These are phyloP conservation scores for Chrysolophus pictus DNA, from an alignment of 2,797 vertebrate species.

Conservation along the genomic window DNA sequence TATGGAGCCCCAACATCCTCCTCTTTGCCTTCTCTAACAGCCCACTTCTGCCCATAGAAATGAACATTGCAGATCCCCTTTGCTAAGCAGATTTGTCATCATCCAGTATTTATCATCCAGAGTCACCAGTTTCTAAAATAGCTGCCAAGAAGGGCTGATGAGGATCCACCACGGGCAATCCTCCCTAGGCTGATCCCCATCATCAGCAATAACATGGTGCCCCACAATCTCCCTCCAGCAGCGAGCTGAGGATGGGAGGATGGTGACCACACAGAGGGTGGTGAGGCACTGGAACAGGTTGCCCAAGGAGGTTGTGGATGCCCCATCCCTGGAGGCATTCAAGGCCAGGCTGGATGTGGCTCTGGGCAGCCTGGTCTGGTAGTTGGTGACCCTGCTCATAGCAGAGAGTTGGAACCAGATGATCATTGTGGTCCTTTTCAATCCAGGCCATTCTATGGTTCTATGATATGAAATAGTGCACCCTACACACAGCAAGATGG, in stretches of 20 bases:
- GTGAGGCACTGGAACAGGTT: too few species aligned
- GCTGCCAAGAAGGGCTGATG: background rate
- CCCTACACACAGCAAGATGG: rapidly evolving
- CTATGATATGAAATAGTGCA: background rate
- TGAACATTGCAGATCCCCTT: rapidly evolving
- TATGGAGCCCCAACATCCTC: rapidly evolving
- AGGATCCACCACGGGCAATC: background rate
- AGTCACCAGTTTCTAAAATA: rapidly evolving
- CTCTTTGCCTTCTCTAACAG: rapidly evolving
- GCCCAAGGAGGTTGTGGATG: too few species aligned
- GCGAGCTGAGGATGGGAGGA: rapidly evolving
- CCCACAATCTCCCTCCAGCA: background rate
- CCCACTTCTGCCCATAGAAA: background rate
- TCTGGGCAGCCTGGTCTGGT: too few species aligned
- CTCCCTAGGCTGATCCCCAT: background rate
- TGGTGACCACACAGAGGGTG: too few species aligned
- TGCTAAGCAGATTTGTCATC: rapidly evolving
- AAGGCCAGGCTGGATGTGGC: too few species aligned
- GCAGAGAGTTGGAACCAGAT: too few species aligned
- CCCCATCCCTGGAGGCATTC: too few species aligned
- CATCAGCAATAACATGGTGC: rapidly evolving
- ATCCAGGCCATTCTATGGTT: too few species aligned
- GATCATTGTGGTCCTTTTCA: too few species aligned
- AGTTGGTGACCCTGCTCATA: too few species aligned
- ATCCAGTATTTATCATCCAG: background rate